Conservation (phyloP, 2,113 vertebrate genomes). For the Kobus ellipsiprymnus region DNA sequence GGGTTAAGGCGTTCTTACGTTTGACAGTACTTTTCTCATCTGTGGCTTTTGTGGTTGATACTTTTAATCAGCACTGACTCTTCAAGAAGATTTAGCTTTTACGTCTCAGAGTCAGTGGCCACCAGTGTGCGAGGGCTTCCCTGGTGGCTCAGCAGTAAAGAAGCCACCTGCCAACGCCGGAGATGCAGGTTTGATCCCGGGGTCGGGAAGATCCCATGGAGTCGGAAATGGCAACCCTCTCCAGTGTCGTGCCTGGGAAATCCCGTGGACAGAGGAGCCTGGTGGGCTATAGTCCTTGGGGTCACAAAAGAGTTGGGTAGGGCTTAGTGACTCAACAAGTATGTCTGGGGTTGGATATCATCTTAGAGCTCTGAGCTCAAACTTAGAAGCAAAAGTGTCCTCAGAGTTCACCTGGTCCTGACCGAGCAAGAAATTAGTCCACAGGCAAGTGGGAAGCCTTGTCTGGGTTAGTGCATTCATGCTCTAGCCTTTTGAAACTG, state of each 20-base stretch:
- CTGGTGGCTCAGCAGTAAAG: background rate
- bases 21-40: background rate
- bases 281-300: background rate
- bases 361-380: background rate
- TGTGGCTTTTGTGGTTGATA: background rate
- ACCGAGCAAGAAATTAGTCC: accelerated
- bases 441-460: accelerated
- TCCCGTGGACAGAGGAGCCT: background rate
- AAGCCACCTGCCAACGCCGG: background rate
- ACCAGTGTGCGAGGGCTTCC: background rate
- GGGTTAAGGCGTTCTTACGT: background rate
- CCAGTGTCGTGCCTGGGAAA: background rate
- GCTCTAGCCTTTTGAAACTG: background rate
- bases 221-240: background rate
- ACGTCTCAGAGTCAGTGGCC: background rate
- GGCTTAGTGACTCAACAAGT: background rate
- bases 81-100: background rate
- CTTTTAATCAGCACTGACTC: constrained; percentile 17
- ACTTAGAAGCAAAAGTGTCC: background rate
- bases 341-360: background rate
- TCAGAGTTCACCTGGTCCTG: background rate
- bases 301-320: background rate
- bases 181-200: background rate
- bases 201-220: background rate
- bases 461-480: accelerated